Conservation (phyloP, 2,888 invertebrate species). For the Drosophila mettleri region DNA sequence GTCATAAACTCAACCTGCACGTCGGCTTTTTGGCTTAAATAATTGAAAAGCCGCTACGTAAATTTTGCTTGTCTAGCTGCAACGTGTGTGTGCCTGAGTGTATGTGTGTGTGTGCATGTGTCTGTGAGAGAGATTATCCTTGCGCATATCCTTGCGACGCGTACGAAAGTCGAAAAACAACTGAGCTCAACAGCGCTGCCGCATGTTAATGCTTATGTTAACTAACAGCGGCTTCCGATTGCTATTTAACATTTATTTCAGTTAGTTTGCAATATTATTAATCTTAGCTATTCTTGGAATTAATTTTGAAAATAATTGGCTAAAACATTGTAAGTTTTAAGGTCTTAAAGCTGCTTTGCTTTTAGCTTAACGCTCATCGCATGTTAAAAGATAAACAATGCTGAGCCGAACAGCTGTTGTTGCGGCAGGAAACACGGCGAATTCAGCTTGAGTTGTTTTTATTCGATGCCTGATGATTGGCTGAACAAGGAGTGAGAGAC, state of each 20-base stretch:
- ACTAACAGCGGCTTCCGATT: slow-evolving; percentile 21
- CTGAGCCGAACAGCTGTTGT: slow-evolving; percentile 46
- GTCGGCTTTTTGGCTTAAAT: slow-evolving; percentile 59
- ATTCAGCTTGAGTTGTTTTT: slow-evolving; percentile 46
- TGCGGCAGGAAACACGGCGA: slow-evolving; percentile 44
- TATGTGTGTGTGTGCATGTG: slow-evolving; percentile 9
- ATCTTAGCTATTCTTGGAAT: too few species aligned
- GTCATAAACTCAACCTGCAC: slow-evolving; percentile 56
- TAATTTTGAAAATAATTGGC: too few species aligned
- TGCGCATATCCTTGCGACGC: slow-evolving; percentile 65
- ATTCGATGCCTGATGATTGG: slow-evolving; percentile 24
- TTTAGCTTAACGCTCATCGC: slow-evolving; percentile 17
- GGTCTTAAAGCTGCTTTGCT: too few species aligned
- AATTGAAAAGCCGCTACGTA: slow-evolving; percentile 63
- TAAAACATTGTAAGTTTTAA: too few species aligned
- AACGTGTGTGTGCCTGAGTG: slow-evolving; percentile 16
- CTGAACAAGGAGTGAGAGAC: slow-evolving; percentile 13
- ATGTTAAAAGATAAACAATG: slow-evolving; percentile 50
- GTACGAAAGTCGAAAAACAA: slow-evolving; percentile 63
- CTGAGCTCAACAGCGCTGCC: slow-evolving; percentile 34
- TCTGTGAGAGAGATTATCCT: slow-evolving; percentile 47
- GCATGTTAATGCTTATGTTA: slow-evolving; percentile 24
- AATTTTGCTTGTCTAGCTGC: slow-evolving; percentile 28
- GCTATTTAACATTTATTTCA: neutral
- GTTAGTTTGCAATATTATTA: neutral